Percentiles rank a stretch among this genome's conserved stretches.
phyloP scores from a whole-genome alignment of 2,888 invertebrate species.

The Hoplodrina ambigua region DNA sequence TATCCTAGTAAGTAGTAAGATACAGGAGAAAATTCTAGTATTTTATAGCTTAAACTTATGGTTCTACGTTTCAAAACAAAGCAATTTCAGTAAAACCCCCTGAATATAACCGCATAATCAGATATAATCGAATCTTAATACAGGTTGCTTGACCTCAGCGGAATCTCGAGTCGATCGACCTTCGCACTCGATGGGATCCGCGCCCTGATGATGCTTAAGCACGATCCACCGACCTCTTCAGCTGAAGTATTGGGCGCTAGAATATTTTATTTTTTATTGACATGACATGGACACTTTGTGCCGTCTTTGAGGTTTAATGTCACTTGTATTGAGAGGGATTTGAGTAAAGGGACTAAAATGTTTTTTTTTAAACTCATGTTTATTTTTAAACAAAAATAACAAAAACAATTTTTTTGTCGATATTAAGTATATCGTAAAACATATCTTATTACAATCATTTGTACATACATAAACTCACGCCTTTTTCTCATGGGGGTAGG shows the following conservation, averaged over 20 bases:
- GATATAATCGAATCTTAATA: slow-evolving; percentile 47
- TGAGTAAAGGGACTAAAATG: slow-evolving; percentile 1
- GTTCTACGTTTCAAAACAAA: background rate
- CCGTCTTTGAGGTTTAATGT: background rate
- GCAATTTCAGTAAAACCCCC: slow-evolving; percentile 10
- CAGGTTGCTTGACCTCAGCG: slow-evolving; percentile 61
- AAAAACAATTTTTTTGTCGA: too few species aligned
- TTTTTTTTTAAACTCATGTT: background rate
- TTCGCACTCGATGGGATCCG: slow-evolving; percentile 50
- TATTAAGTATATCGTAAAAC: too few species aligned
- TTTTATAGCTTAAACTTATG: background rate
- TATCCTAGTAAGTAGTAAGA: too few species aligned
- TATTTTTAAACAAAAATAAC: too few species aligned
- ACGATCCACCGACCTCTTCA: slow-evolving; percentile 58
- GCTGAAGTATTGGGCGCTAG: slow-evolving; percentile 33
- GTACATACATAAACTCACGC: too few species aligned
- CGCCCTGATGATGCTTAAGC: slow-evolving; percentile 58
- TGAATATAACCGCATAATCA: slow-evolving; percentile 45
- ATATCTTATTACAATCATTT: too few species aligned
- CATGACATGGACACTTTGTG: slow-evolving; percentile 29
- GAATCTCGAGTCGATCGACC: slow-evolving; percentile 59
- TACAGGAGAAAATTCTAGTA: too few species aligned
- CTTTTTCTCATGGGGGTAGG: too few species aligned
- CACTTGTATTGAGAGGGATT: slow-evolving; percentile 14
- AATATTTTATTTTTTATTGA: slow-evolving; percentile 64